These are phyloP conservation scores for Theristicus caerulescens DNA, from an alignment of 2,113 vertebrate species.

Conservation along the genomic window DNA sequence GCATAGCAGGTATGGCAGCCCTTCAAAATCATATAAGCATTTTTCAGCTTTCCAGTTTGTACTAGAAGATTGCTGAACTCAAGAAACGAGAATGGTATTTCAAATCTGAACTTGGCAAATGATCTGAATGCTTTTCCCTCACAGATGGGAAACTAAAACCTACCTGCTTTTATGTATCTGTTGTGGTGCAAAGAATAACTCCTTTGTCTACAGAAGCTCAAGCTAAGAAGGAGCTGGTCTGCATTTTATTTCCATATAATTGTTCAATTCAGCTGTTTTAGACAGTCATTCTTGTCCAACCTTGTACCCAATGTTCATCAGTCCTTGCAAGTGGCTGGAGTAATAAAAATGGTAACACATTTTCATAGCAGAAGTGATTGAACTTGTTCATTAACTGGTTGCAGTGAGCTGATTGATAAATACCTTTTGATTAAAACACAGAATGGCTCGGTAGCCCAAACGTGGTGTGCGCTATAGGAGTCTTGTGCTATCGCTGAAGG, in stretches of 20 bases:
- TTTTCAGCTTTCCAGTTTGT: not conserved
- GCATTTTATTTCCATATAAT: conserved; percentile 10
- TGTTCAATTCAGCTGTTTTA: not conserved
- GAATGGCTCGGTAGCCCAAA: not conserved
- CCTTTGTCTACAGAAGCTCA: not conserved
- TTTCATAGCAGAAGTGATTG: not conserved
- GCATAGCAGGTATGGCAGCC: not conserved
- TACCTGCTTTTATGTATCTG: not conserved
- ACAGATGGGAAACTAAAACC: not conserved
- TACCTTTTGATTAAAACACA: not conserved
- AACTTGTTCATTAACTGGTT: not conserved
- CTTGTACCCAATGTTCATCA: not conserved
- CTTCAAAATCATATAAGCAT: not conserved
- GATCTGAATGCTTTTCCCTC: not conserved
- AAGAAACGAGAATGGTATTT: not conserved
- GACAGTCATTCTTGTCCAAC: not conserved
- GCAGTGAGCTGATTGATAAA: not conserved
- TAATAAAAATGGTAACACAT: not conserved
- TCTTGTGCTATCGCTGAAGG: not conserved
- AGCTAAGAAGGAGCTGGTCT: not conserved
- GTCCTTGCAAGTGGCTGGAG: not conserved
- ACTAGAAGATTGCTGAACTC: not conserved
- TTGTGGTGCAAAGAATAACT: conserved; percentile 24
- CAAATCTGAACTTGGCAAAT: not conserved
- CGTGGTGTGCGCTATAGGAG: not conserved